Base-by-base conservation (phyloP, 1,140 invertebrate species). In the Pseudoatta argentina region DNA sequence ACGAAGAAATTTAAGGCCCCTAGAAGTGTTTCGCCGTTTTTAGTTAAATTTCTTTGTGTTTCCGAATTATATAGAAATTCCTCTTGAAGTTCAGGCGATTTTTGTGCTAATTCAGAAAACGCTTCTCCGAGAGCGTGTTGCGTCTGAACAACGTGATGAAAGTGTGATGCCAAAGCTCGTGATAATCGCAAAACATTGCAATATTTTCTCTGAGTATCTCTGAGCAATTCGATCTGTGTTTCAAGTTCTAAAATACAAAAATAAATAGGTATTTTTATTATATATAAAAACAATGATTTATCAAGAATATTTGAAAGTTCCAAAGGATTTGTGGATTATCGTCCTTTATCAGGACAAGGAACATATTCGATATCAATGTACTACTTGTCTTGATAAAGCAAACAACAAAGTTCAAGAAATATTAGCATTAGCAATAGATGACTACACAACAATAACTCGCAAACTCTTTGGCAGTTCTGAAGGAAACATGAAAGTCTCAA, bases 51-150 rank as follows among this genome's bases (percentile, higher is more conserved):
- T 93, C 98, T 96, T 96, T 99, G 98, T 44, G 98, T 99, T 95
- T 99, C 98, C 48, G 98, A 98, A 95, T 99, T 99, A 93, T 98
- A 99, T 34, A 98, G 96, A 95, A 99, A 99, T 95, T 99, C 98
- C 92, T 99, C 97, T 95, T 99, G 98, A 61, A 99, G 96, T 93
- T 99, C 98, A 0, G 98, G 98, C 53, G 98, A 98, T 95, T 98
- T 98, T 95, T 99, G 98, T 59, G 98, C 98, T 66, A 99, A 95
- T 91, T 99, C 98, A n/a, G 98, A 97, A 94, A 99, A 99, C n/a
- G 98, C 97, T 92, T 98, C 98, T 0, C 97, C 98, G 34, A 99
- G 95, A 57, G 97, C 96, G 93, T 98, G 97, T 95, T 98, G 98
- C 0, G 98, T 98, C 93, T 98, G 97, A 57, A 98, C 98, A 69